Percentiles rank a stretch among this genome's conserved stretches.
phyloP scores from a whole-genome alignment of 2,113 vertebrate genomes.

The Oryzias curvinotus region DNA sequence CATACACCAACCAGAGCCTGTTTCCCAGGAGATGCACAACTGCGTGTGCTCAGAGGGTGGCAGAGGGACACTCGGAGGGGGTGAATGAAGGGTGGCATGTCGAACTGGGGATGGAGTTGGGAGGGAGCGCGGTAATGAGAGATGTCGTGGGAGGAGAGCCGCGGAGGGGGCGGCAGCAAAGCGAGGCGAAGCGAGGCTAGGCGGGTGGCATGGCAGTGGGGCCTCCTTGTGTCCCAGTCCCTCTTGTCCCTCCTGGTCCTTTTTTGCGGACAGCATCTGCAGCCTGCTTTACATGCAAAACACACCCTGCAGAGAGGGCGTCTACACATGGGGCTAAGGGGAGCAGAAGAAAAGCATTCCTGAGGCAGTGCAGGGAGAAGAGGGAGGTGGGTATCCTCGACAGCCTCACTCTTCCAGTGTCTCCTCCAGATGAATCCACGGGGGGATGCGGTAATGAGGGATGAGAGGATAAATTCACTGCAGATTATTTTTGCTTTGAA shows the following conservation, averaged over 20 bases:
- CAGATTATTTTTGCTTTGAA: constrained; percentile 60
- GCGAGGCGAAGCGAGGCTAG: constrained; percentile 59
- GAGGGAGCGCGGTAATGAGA: constrained; percentile 63
- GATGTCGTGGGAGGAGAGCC: constrained; percentile 57
- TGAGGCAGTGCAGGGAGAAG: constrained; percentile 72
- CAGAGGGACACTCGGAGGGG: constrained; percentile 62
- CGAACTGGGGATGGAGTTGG: constrained; percentile 39
- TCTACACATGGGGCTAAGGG: constrained; percentile 74
- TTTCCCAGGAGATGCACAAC: constrained; percentile 75
- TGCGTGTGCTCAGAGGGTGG: constrained; percentile 73
- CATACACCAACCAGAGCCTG: constrained; percentile 53
- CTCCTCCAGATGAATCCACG: constrained; percentile 59
- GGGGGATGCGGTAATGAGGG: constrained; percentile 65
- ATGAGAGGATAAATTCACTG: constrained; percentile 59
- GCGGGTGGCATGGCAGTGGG: constrained; percentile 73
- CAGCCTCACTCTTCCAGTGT: constrained; percentile 63
- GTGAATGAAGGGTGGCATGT: constrained; percentile 62
- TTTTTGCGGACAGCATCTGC: constrained; percentile 77
- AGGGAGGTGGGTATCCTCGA: constrained; percentile 71
- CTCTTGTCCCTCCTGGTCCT: constrained; percentile 67
- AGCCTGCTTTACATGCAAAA: constrained; percentile 79
- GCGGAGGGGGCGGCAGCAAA: constrained; percentile 58
- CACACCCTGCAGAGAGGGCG: constrained; percentile 76
- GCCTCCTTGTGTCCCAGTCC: constrained; percentile 73
- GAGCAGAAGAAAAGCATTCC: constrained; percentile 75